Evolutionary conservation across 2,888 invertebrate genomes (phyloP), one percentile per base, ranked within the genome.

Genomic region (Drosophila testacea): DNA sequence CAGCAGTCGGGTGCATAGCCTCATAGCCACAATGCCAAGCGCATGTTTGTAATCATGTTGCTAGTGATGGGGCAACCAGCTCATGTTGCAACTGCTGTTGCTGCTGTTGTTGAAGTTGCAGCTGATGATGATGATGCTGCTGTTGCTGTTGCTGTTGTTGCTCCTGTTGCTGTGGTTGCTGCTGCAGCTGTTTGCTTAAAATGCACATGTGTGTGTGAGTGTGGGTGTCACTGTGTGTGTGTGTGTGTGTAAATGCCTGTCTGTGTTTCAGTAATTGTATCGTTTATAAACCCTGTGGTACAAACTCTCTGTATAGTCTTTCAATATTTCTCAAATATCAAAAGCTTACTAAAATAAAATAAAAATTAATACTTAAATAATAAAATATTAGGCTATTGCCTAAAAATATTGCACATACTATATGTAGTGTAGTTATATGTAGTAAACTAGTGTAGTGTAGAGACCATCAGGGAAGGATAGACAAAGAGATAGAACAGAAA

Each of bases 21-120:
- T 67, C 48, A 16, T 16, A 39, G 65, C 41, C 48, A 72, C 77
- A 68, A 73, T 73, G 69, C 61, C 69, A 69, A 65, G 66, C 68
- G 77, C 79, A 67, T 84, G 82, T 82, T 87, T 78, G 87, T 87
- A 78, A 82, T 83, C 74, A 78, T 83, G 83, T 78, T 80, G 78
- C 78, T 60, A 69, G 73, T 79, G 83, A 80, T 82, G 77, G 65
- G 69, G 69, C 56, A 56, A 54, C 76, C 78, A 75, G 74, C 72
- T 83, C 83, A 82, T 83, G 81, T 78, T 87, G 80, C 82, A 59
- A 39, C 52, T 71, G 74, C 41, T 66, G 63, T 32, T 47, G 72
- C 60, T 61, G 48, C 34, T 65, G 63, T 30, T 67, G 63, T 6
- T 22, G 22, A 22, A 52, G 50, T 52, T 69, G 69, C 32, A 36